Conservation (phyloP, 2,888 invertebrate genomes). For the Mantis religiosa region DNA sequence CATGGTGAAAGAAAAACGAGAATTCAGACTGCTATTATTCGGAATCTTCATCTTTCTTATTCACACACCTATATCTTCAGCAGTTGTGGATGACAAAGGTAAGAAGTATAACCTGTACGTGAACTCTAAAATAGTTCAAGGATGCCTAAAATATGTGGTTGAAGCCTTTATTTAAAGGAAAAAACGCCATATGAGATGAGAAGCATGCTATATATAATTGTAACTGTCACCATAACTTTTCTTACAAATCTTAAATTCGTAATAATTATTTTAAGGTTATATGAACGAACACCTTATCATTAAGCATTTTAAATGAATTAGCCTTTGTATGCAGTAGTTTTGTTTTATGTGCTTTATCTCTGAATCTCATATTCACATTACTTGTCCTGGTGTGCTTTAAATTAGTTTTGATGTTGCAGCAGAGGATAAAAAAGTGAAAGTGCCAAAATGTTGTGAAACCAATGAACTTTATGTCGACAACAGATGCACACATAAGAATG, state of each 20-base stretch:
- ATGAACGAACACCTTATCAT: too few species aligned
- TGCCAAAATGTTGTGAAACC: slow-evolving; percentile 77
- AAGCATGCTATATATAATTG: too few species aligned
- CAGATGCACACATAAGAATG: slow-evolving; percentile 59
- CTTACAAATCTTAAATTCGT: too few species aligned
- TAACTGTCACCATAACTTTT: too few species aligned
- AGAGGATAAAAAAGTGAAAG: slow-evolving; percentile 45
- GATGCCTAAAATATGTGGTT: too few species aligned
- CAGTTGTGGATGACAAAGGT: background rate
- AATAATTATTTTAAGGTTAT: too few species aligned
- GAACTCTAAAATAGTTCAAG: background rate
- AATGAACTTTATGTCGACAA: slow-evolving; percentile 66
- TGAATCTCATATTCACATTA: too few species aligned
- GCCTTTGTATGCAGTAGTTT: too few species aligned
- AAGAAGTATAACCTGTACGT: background rate
- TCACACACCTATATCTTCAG: background rate
- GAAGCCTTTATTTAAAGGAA: too few species aligned
- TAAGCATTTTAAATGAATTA: too few species aligned
- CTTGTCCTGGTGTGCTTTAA: background rate
- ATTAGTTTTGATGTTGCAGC: background rate
- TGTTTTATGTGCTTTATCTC: too few species aligned
- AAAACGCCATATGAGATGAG: too few species aligned
- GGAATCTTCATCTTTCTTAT: background rate
- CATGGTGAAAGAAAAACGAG: background rate
- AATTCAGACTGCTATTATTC: background rate